phyloP scores from a whole-genome alignment of 2,888 invertebrate species.

The Agapostemon virescens region DNA sequence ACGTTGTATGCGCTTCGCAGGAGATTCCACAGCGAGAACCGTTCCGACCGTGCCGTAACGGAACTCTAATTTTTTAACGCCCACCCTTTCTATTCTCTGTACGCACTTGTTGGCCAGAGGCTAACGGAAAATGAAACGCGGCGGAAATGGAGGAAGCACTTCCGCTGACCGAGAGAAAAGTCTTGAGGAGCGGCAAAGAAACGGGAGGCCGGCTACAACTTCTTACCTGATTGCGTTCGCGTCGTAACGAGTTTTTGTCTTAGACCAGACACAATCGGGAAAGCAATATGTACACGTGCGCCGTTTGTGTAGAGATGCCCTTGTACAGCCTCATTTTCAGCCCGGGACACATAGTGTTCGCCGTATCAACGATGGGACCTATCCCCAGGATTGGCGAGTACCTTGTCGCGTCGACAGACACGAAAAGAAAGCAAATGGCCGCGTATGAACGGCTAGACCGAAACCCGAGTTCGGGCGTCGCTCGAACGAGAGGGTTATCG shows the following conservation, averaged over 20 bases:
- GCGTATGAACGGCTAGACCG: slow-evolving; percentile 19
- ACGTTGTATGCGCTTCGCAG: neutral
- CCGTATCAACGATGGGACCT: slow-evolving; percentile 54
- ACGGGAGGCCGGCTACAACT: slow-evolving; percentile 39
- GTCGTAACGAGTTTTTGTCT: slow-evolving; percentile 51
- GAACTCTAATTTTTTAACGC: slow-evolving; percentile 20
- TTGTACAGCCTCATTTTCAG: slow-evolving; percentile 22
- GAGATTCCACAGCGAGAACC: neutral
- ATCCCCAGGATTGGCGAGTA: slow-evolving; percentile 66
- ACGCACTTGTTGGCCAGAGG: neutral
- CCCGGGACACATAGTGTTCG: slow-evolving; percentile 45
- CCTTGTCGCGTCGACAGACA: slow-evolving; percentile 55
- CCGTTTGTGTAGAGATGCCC: slow-evolving; percentile 9
- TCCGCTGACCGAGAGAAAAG: slow-evolving; percentile 35
- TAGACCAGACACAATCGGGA: slow-evolving; percentile 34
- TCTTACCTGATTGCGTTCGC: slow-evolving; percentile 67
- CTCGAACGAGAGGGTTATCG: slow-evolving; percentile 53
- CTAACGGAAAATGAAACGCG: neutral
- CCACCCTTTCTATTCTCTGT: neutral
- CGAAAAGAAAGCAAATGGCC: slow-evolving; percentile 39
- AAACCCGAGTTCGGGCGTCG: slow-evolving; percentile 10
- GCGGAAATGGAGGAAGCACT: slow-evolving; percentile 20
- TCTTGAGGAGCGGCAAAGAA: slow-evolving; percentile 18
- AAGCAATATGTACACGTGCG: slow-evolving; percentile 32
- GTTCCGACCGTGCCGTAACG: neutral